Evolutionary conservation across 2,888 invertebrate genomes (phyloP).

Genomic region (Spisula solida): DNA sequence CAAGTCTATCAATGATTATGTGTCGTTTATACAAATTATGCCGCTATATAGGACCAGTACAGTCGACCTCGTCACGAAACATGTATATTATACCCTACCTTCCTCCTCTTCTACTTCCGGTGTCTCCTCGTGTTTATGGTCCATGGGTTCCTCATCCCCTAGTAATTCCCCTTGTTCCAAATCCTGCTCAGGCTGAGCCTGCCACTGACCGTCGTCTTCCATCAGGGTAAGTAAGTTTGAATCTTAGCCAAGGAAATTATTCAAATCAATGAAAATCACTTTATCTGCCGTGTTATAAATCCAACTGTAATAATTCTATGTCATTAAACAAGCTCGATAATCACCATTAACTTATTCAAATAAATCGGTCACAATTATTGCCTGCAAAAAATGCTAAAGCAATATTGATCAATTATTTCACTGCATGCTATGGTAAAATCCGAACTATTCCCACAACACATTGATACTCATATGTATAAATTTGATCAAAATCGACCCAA

Average conservation of each 20-base stretch:
- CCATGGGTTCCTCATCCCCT: constrained; percentile 42
- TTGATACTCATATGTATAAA: neutral
- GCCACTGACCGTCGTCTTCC: constrained; percentile 40
- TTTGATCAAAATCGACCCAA: neutral
- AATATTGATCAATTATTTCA: constrained; percentile 4
- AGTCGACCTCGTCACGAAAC: neutral
- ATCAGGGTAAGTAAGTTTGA: neutral
- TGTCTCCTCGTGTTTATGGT: constrained; percentile 23
- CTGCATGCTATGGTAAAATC: neutral
- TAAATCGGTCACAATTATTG: neutral
- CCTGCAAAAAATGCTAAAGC: neutral
- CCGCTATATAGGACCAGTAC: too few species aligned
- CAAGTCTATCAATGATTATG: too few species aligned
- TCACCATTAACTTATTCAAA: neutral
- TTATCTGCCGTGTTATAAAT: neutral
- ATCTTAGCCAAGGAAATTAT: neutral
- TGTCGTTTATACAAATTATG: too few species aligned
- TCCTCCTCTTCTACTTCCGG: neutral
- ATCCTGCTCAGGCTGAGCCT: constrained; percentile 46
- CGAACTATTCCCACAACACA: neutral
- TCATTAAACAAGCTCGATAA: neutral
- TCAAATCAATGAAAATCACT: neutral
- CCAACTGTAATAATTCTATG: neutral
- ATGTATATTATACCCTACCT: neutral
- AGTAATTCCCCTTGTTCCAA: constrained; percentile 41